Evolutionary conservation across 2,888 invertebrate genomes (phyloP).

Genomic region (Dascillus cervinus): DNA sequence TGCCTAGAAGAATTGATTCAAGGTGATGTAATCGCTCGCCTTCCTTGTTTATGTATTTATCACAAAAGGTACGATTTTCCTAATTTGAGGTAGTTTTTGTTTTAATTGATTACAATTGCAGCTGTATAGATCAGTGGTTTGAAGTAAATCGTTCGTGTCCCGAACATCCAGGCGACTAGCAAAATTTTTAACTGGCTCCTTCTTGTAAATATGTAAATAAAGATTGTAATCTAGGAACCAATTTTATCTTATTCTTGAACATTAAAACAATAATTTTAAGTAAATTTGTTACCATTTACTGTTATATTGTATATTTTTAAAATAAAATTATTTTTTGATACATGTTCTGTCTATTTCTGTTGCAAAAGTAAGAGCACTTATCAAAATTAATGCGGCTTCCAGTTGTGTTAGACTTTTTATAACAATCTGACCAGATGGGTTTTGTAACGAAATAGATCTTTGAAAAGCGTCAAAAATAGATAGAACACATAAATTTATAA

Average conservation of each 20-base stretch:
- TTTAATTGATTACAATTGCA: conserved; percentile 42
- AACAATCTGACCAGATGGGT: too few relatives aligned
- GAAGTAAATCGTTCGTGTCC: conserved; percentile 98
- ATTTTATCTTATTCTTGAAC: conserved; percentile 18
- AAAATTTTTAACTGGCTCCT: conserved; percentile 13
- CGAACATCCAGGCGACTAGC: conserved; percentile 94
- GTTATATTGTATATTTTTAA: not conserved
- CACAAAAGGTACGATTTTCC: conserved; percentile 76
- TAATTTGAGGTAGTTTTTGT: not conserved
- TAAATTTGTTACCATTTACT: not conserved
- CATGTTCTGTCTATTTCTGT: too few relatives aligned
- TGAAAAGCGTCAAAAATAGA: too few relatives aligned
- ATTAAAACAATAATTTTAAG: not conserved
- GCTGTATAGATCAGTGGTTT: conserved; percentile 99
- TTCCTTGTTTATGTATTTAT: conserved; percentile 99
- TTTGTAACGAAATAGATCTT: too few relatives aligned
- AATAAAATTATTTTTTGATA: not conserved
- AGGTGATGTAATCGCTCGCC: conserved; percentile 95
- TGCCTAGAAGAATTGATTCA: conserved; percentile 94
- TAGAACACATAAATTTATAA: too few relatives aligned
- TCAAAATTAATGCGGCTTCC: too few relatives aligned
- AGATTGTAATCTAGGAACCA: conserved; percentile 27
- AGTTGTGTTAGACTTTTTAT: too few relatives aligned
- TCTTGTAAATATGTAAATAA: conserved; percentile 33
- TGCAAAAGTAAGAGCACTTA: too few relatives aligned